Evolutionary conservation across 2,113 vertebrate genomes (phyloP), one percentile per base, ranked within the genome.

Genomic region (Festucalex cinctus): DNA sequence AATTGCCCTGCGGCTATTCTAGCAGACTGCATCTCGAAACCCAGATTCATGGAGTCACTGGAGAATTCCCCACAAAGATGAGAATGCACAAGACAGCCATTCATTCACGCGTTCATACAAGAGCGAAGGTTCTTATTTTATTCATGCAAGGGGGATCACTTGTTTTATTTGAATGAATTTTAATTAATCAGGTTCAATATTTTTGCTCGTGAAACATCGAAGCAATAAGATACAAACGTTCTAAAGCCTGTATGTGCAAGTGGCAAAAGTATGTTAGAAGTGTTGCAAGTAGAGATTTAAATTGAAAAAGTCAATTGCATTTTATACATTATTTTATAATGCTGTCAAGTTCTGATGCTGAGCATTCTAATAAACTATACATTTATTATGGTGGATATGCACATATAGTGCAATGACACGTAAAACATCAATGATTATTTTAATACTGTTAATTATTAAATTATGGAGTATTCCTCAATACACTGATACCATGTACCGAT

Each of bases 1-100:
- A 84, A 70, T 81, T 71, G 66, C 62, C 76, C 72, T 66, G 74
- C 63, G 75, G 78, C 82, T 37, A 67, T 70, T 86, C 78, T 75
- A 58, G 77, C 82, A 80, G 80, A 51, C 63, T 36, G 44, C 32
- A 81, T 82, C 82, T 74, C 14, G 49, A 71, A 71, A 62, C 66
- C 70, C 66, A 78, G 80, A 85, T 85, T 63, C 60, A 44, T 26
- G 44, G 67, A 76, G 76, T 79, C 70, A 72, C 70, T 65, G 74
- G 69, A 77, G 68, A 78, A 77, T 77, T 69, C 69, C 28, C 22
- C 63, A 32, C 26, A 2, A 26, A 43, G 60, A 43, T 24, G 60
- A 44, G 39, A 43, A 22, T 59, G 19, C 32, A 12, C 32, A 59
- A 19, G 8, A 36, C 9, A 22, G 48, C 14, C 59, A 56, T 69